A percentile compares a stretch with the other conserved stretches of the same genome.
phyloP scores from a whole-genome alignment of 37 sponge, comb jelly and placozoan genomes.

The Halisarca cf. caerulea region DNA sequence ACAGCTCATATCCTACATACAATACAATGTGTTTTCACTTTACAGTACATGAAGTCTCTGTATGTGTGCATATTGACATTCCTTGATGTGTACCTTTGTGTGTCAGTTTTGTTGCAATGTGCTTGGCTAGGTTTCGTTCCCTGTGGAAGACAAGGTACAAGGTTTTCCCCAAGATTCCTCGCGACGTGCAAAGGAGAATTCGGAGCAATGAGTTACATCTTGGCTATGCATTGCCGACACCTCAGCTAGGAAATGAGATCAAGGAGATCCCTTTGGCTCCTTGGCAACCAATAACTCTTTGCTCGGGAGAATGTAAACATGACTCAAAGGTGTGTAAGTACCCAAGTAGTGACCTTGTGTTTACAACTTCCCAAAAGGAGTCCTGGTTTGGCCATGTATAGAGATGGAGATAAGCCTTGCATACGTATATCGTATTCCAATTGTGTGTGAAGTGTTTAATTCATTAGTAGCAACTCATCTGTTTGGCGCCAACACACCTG shows the following conservation, averaged over 20 bases:
- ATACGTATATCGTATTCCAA: too few species aligned
- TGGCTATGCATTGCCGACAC: slow-evolving; percentile 64
- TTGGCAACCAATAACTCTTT: slow-evolving; percentile 57
- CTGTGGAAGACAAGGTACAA: slow-evolving; percentile 28
- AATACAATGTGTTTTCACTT: too few species aligned
- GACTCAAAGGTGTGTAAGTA: slow-evolving; percentile 31
- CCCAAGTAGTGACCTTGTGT: too few species aligned
- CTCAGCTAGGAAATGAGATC: slow-evolving; percentile 34
- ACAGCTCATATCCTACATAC: too few species aligned
- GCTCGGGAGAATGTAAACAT: slow-evolving; percentile 33
- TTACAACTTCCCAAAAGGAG: too few species aligned
- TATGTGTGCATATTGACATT: too few species aligned
- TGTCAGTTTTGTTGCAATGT: neutral
- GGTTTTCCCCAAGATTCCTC: slow-evolving; percentile 23
- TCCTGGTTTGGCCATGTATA: too few species aligned
- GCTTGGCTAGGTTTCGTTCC: neutral
- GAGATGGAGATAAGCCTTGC: too few species aligned
- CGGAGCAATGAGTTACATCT: slow-evolving; percentile 10
- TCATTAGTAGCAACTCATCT: too few species aligned
- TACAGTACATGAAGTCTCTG: too few species aligned
- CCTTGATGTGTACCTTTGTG: neutral
- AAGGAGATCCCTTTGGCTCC: slow-evolving; percentile 50
- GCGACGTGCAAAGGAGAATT: neutral
- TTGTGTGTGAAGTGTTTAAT: too few species aligned
- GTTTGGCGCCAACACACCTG: too few species aligned